Percentiles rank a stretch among this genome's conserved stretches.
phyloP scores from a whole-genome alignment of 2,888 invertebrate species.

The Hydraecia micacea region DNA sequence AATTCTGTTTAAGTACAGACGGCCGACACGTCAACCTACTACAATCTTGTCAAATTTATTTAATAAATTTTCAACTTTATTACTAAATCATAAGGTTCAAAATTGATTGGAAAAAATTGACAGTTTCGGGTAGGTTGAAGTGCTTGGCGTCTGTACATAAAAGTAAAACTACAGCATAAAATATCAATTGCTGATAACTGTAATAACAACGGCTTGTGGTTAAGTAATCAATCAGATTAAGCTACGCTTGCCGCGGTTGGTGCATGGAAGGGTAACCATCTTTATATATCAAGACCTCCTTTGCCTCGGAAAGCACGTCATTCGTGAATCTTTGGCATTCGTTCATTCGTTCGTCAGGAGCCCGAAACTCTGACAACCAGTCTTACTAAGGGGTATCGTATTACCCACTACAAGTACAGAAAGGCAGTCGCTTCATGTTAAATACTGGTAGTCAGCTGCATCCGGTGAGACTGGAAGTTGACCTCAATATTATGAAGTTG shows the following conservation, averaged over 20 bases:
- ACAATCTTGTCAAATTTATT: too few relatives aligned
- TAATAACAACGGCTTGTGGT: too few relatives aligned
- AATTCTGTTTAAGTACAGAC: too few relatives aligned
- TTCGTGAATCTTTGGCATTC: background rate
- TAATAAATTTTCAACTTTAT: too few relatives aligned
- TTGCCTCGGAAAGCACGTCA: background rate
- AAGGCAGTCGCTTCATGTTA: background rate
- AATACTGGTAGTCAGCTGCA: background rate
- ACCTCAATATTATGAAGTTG: background rate
- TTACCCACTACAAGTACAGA: background rate
- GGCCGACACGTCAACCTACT: too few relatives aligned
- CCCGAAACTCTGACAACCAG: background rate
- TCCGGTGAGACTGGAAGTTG: background rate
- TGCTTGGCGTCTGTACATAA: too few relatives aligned
- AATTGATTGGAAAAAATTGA: too few relatives aligned
- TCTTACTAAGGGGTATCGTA: background rate
- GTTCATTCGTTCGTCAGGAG: background rate
- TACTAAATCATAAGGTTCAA: too few relatives aligned
- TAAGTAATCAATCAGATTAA: background rate
- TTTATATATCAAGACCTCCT: background rate
- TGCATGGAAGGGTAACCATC: background rate
- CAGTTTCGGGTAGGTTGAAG: too few relatives aligned
- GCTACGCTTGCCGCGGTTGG: background rate
- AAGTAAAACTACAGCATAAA: too few relatives aligned
- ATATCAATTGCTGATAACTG: too few relatives aligned